Evolutionary conservation across 2,113 vertebrate species (phyloP).

Genomic region (Xerus inauris): DNA sequence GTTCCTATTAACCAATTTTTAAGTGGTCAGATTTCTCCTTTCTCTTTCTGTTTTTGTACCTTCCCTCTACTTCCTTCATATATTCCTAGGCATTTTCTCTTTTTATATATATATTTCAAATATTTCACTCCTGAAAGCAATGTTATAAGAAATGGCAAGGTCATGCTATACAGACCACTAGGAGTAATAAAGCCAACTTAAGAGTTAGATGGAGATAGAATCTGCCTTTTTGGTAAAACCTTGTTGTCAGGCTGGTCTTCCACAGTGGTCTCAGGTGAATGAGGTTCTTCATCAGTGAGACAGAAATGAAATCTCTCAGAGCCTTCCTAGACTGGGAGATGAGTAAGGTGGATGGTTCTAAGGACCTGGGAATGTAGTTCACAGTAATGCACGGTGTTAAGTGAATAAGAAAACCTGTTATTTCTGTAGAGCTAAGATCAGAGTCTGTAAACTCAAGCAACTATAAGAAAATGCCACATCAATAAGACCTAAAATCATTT

Average conservation of each 20-base stretch:
- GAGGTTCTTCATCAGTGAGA: not conserved
- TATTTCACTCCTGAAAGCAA: not conserved
- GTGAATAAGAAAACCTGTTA: conserved; percentile 19
- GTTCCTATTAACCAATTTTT: not conserved
- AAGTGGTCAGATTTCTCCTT: not conserved
- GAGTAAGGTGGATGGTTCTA: not conserved
- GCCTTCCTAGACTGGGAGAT: not conserved
- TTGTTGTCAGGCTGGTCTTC: not conserved
- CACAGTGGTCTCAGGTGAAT: not conserved
- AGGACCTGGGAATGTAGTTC: not conserved
- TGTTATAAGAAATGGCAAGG: not conserved
- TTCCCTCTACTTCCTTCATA: not conserved
- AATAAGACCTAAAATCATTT: not conserved
- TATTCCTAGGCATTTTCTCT: not conserved
- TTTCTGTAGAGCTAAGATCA: not conserved
- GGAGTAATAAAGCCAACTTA: not conserved
- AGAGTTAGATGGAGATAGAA: not conserved
- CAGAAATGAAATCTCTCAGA: not conserved
- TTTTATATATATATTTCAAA: not conserved
- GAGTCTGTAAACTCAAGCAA: not conserved
- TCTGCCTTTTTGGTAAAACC: not conserved
- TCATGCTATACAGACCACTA: no score
- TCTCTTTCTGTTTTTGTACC: conserved; percentile 5
- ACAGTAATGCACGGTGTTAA: not conserved
- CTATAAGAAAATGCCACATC: not conserved